These are phyloP conservation scores for Penelope pileata DNA, from an alignment of 2,113 vertebrate genomes.

Conservation along the genomic window DNA sequence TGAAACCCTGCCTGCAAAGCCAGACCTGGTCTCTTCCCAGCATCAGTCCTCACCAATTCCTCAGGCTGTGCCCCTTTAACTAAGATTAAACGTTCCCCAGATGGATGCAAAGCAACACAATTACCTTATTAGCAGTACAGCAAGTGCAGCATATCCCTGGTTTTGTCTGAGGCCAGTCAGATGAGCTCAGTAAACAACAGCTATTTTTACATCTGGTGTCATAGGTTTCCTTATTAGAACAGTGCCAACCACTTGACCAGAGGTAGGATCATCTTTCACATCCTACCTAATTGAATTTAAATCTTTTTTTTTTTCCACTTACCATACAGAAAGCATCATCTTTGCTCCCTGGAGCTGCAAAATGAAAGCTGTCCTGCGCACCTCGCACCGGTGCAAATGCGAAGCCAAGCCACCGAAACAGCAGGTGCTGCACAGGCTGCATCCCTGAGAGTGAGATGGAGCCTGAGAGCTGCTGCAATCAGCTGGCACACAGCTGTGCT, in stretches of 20 bases:
- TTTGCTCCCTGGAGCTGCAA: background rate
- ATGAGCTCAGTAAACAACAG: slow-evolving; percentile 81
- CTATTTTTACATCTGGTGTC: slow-evolving; percentile 84
- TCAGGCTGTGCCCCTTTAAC: background rate
- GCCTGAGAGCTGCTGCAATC: background rate
- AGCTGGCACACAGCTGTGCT: background rate
- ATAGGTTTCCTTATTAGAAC: slow-evolving; percentile 84
- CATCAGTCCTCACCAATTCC: background rate
- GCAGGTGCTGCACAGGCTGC: background rate
- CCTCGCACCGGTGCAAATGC: background rate
- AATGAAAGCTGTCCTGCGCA: background rate
- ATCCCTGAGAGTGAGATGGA: background rate
- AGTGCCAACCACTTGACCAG: slow-evolving; percentile 80
- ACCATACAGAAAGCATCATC: background rate
- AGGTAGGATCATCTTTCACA: background rate
- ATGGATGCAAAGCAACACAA: background rate
- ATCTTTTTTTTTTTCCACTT: background rate
- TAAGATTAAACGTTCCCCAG: background rate
- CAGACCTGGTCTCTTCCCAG: background rate
- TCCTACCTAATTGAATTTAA: background rate
- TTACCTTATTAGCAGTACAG: background rate
- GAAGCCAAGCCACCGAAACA: background rate
- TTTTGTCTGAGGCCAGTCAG: slow-evolving; percentile 79
- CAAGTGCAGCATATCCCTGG: slow-evolving; percentile 66
- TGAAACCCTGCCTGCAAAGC: background rate